phyloP scores from a whole-genome alignment of 2,888 invertebrate genomes.

The Eupeodes luniger region DNA sequence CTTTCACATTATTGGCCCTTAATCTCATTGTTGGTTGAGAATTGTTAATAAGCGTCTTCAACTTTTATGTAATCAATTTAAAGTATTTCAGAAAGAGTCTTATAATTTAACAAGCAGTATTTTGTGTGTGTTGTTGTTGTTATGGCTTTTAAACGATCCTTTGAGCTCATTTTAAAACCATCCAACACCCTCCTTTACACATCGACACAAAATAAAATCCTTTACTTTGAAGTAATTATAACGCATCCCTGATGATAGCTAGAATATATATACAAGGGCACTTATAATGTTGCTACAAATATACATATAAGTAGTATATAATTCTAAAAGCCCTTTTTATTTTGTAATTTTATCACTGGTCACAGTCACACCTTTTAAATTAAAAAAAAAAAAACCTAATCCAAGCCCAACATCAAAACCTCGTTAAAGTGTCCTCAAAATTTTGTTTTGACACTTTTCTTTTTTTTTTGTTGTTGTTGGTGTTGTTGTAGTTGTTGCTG shows the following conservation, averaged over 20 bases:
- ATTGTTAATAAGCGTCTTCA: neutral
- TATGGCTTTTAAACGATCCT: neutral
- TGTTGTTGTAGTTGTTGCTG: slow-evolving; percentile 8
- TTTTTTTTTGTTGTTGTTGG: neutral
- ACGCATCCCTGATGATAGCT: slow-evolving; percentile 34
- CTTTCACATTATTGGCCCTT: too few species aligned
- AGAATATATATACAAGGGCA: neutral
- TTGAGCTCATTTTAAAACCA: neutral
- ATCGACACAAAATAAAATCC: neutral
- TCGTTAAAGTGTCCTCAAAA: slow-evolving; percentile 70
- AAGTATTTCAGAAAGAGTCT: neutral
- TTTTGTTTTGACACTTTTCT: slow-evolving; percentile 36
- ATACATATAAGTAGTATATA: neutral
- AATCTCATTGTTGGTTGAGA: too few species aligned
- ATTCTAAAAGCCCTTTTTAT: slow-evolving; percentile 15
- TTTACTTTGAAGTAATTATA: slow-evolving; percentile 39
- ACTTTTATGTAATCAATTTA: neutral
- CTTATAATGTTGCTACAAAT: neutral
- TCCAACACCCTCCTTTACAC: neutral
- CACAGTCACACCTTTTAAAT: slow-evolving; percentile 32
- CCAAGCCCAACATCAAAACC: slow-evolving; percentile 25
- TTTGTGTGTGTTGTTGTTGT: neutral
- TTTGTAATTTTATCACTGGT: slow-evolving; percentile 6
- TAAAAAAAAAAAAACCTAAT: neutral
- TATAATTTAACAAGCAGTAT: neutral